Evolutionary conservation across 30 jellyfish, hydroid and myxozoan species (phyloP), one percentile per base, ranked within the genome.

Genomic region (Sanderia malayensis): DNA sequence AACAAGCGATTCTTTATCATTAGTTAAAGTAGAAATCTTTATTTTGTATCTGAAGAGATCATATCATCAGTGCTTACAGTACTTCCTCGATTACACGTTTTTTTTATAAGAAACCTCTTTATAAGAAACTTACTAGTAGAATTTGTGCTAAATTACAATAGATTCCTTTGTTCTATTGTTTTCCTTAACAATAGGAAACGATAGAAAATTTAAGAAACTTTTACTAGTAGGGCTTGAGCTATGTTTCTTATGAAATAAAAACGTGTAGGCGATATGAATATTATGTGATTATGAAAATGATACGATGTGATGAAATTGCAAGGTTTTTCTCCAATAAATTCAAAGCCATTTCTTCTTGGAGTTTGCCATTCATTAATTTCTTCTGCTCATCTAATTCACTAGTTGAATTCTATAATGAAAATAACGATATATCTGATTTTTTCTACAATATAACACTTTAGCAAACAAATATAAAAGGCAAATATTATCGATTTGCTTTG

Each of bases 1-100:
- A 0, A 82, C 94, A 78, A 82, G 71, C 37, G 94, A 82, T 47
- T 82, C 94, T 82, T 30, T 21, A 17, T 59, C 32, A 30, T n/a
- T 69, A 15, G 21, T 1, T 19, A 31, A 59, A 17, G 44, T 17
- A 41, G 8, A 6, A 41, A 15, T 8, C 55, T 6, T 6, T 41
- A 41, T 8, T 6, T 8, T 41, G 8, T 8, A 41, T 41, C 8
- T 8, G 55, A 15, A 6, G 55, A 6, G 55, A 15, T 41, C 55
- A 6, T 8, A 41, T 15, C 15, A 8, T 8, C 55, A 41, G n/a
- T 15, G 15, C 15, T 6, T 41, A 41, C 55, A 41, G 15, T 41
- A 15, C 11, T 41, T 41, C 11, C 55, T 15, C 8, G 55, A 41
- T n/a, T n/a, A n/a, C n/a, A n/a, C n/a, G n/a, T n/a, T n/a, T n/a